Base-by-base conservation (phyloP, 2,797 vertebrate species). In the Bucorvus abyssinicus region DNA sequence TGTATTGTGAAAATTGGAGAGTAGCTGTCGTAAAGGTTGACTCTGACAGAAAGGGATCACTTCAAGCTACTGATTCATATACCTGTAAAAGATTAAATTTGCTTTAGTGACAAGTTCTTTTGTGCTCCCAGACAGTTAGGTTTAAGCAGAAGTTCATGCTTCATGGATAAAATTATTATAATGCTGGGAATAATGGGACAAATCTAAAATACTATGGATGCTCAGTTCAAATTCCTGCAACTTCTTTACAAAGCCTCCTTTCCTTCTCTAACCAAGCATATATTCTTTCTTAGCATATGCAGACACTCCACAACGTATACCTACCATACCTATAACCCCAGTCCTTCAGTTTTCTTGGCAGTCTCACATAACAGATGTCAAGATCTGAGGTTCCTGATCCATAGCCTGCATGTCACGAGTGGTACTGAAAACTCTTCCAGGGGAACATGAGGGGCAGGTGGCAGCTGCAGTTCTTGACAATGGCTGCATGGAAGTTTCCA, bases 351-450 rank as follows among this genome's bases (percentile, higher is more conserved):
- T 70, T 60, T 73, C 12, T 71, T 59, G 56, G 5, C 12, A 55
- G 18, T 69, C 16, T 9, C 44, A 59, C 7, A 21, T 8, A 55
- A 63, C 7, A 47, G 15, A 59, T 18, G 8, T 79, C 47, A 77
- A 26, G n/a, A 79, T 24, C 30, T 52, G 52, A 83, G 44, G 9
- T 44, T 77, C 13, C 3, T 0, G 0, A 21, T 52, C 65, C 27
- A 9, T 9, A 15, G 14, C 74, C 60, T 67, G 16, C 8, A 4
- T 74, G 44, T 6, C 38, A 59, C 0, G 1, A 70, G 6, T 10
- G 11, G 4, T 42, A 24, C 20, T 30, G 23, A 55, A 89, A 86
- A 63, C 8, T 50, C 30, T 55, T 61, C 30, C 29, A 18, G 47
- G n/a, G 40, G 14, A 76, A 50, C 12, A 18, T 45, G 29, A 40